A percentile compares a stretch with the other conserved stretches of the same genome.
Conservation (phyloP, 2,113 vertebrate genomes). For the Dolichotis patagonum region DNA sequence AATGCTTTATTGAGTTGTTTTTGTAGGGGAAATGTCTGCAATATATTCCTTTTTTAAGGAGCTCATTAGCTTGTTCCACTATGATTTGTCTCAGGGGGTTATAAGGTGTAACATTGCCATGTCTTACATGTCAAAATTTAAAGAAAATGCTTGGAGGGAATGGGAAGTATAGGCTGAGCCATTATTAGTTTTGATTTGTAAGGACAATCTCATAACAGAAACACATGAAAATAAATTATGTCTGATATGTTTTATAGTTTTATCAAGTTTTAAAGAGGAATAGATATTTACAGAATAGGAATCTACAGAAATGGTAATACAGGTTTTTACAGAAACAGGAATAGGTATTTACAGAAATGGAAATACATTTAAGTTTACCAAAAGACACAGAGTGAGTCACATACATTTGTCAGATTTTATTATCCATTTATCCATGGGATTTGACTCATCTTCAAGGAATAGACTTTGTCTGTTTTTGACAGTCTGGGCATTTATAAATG, state of each 20-base stretch:
- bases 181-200: neutral
- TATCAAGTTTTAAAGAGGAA: neutral
- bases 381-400: neutral
- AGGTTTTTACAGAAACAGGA: neutral
- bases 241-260: neutral
- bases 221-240: neutral
- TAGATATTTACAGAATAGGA: neutral
- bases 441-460: neutral
- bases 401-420: neutral
- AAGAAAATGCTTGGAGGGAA: neutral
- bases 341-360: neutral
- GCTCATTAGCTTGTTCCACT: neutral
- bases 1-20: neutral
- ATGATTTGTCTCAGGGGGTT: neutral
- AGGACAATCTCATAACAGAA: neutral
- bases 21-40: neutral
- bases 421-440: neutral
- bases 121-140: neutral
- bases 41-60: neutral
- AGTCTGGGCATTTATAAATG: neutral
- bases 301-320: neutral
- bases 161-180: neutral
- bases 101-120: neutral
- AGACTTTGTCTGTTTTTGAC: neutral
- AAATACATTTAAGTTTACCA: neutral